Conservation (phyloP, 2,888 invertebrate species). For the Pristionchus fissidentatus region DNA sequence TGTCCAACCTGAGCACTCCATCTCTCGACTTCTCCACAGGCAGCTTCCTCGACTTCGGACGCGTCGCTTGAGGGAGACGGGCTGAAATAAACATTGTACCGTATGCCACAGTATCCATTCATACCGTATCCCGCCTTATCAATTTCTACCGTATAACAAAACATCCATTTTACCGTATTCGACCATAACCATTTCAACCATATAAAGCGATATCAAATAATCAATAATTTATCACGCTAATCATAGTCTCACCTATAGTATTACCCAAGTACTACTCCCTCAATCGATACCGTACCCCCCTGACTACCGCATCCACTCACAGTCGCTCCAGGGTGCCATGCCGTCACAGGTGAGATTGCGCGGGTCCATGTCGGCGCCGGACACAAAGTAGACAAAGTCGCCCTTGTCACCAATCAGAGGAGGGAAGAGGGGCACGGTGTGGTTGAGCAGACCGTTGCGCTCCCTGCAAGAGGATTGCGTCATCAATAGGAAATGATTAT, state of each 20-base stretch:
- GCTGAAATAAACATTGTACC: background rate
- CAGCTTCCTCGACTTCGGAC: slow-evolving; percentile 46
- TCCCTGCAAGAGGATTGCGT: background rate
- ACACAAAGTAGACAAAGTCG: slow-evolving; percentile 62
- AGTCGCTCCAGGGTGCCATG: slow-evolving; percentile 64
- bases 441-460: slow-evolving; percentile 56
- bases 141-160: no score
- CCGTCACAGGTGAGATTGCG: slow-evolving; percentile 63
- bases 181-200: no score
- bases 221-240: background rate
- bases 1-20: slow-evolving; percentile 48
- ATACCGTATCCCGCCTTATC: no score
- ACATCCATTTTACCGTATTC: no score
- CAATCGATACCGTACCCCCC: background rate
- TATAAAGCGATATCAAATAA: no score
- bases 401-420: slow-evolving; percentile 56
- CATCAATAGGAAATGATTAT: no score
- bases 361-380: slow-evolving; percentile 58
- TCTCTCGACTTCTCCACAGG: slow-evolving; percentile 48
- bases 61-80: slow-evolving; percentile 37
- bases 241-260: background rate
- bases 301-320: slow-evolving; percentile 26
- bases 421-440: slow-evolving; percentile 58
- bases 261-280: background rate
- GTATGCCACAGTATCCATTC: no score